Conservation (phyloP, 2,113 vertebrate genomes). For the Polypterus senegalus region DNA sequence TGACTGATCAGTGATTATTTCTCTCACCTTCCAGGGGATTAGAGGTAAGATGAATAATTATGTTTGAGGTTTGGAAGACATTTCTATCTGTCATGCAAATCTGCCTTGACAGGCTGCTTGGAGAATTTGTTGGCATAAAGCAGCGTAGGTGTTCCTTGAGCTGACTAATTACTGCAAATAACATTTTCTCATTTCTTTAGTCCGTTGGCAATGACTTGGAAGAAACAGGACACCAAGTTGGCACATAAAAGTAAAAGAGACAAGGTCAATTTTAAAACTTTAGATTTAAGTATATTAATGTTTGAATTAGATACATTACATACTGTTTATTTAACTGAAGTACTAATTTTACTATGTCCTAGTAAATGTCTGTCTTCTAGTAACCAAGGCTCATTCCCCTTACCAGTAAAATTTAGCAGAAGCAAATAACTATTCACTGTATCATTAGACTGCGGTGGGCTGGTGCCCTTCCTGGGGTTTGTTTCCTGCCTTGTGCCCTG, state of each 20-base stretch:
- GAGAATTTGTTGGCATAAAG: constrained; percentile 21
- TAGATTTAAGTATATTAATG: too few species aligned
- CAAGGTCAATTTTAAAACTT: too few species aligned
- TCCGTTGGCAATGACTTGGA: constrained; percentile 20
- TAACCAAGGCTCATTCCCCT: too few species aligned
- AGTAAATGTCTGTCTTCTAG: too few species aligned
- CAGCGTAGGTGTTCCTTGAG: constrained; percentile 19
- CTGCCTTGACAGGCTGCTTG: constrained; percentile 19
- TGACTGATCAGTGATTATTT: constrained; percentile 13
- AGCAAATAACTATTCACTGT: too few species aligned
- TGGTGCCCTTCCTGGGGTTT: too few species aligned
- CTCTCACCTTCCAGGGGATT: constrained; percentile 22
- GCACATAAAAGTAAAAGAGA: constrained; percentile 6
- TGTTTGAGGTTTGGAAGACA: constrained; percentile 26
- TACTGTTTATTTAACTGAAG: too few species aligned
- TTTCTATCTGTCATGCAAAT: constrained; percentile 32
- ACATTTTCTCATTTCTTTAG: constrained; percentile 25
- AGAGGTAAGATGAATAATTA: constrained; percentile 25
- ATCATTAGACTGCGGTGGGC: too few species aligned
- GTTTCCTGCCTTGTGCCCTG: too few species aligned
- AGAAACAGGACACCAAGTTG: constrained; percentile 17
- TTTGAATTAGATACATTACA: too few species aligned
- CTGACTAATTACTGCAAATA: constrained; percentile 30
- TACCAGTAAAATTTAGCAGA: too few species aligned
- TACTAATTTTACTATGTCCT: too few species aligned